A percentile compares a stretch with the other conserved stretches of the same genome.
Evolutionary conservation across 2,888 invertebrate genomes (phyloP).

Genomic region (Sarcophaga caerulescens): DNA sequence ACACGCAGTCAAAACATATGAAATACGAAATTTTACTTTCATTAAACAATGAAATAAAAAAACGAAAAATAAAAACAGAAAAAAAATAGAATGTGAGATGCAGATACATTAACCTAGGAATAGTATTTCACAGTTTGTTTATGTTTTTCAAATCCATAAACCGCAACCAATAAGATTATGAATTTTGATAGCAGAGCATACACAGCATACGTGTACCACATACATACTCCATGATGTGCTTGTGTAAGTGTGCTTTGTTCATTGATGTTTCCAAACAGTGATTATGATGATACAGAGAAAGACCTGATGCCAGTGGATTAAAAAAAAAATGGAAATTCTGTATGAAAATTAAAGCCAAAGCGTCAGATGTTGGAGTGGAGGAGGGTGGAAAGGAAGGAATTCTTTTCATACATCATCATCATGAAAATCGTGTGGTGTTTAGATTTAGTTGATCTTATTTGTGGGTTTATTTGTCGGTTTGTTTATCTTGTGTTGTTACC

Average conservation of each 20-base stretch:
- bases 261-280: conserved; percentile 22
- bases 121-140: too few species aligned
- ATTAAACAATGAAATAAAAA: neutral
- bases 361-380: conserved; percentile 67
- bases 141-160: conserved; percentile 72
- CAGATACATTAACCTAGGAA: too few species aligned
- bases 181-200: conserved; percentile 43
- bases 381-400: conserved; percentile 11
- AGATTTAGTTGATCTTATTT: too few species aligned
- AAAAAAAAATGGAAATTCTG: conserved; percentile 27
- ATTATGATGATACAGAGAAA: conserved; percentile 21
- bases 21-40: neutral
- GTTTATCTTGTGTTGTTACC: conserved; percentile 69
- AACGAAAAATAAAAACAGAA: neutral
- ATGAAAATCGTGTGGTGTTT: neutral
- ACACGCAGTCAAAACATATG: conserved; percentile 64
- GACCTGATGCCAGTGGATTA: conserved; percentile 26
- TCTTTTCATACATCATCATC: neutral
- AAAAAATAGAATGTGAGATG: conserved; percentile 59
- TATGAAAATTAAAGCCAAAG: conserved; percentile 44
- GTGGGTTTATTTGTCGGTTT: too few species aligned
- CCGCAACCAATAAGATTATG: conserved; percentile 78
- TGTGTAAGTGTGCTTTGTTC: neutral
- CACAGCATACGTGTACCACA: neutral
- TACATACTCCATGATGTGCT: neutral